Evolutionary conservation across 2,797 vertebrate species (phyloP).

Genomic region (Trachops cirrhosus): DNA sequence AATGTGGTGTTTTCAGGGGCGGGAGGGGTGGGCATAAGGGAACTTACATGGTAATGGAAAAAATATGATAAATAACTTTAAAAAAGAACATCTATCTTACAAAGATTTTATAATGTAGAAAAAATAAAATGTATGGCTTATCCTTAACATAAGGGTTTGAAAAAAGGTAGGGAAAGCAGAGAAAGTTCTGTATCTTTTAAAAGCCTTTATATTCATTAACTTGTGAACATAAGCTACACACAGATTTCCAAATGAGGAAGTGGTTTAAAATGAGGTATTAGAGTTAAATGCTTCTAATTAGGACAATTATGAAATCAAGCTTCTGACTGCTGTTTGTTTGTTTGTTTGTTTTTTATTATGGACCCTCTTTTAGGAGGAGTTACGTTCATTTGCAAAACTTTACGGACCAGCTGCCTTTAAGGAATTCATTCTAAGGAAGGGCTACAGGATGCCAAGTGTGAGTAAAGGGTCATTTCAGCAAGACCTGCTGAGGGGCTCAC

Average conservation of each 20-base stretch:
- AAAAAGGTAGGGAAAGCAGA: not conserved
- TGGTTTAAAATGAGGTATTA: not conserved
- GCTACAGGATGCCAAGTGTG: conserved; percentile 74
- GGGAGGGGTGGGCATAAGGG: no score
- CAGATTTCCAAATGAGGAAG: not conserved
- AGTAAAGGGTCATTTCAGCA: not conserved
- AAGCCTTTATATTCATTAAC: not conserved
- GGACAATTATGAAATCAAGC: not conserved
- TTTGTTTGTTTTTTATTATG: not conserved
- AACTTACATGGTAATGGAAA: no score
- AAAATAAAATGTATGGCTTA: not conserved
- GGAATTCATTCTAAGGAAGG: conserved; percentile 78
- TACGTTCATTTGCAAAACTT: conserved; percentile 72
- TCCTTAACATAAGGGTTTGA: not conserved
- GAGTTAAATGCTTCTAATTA: not conserved
- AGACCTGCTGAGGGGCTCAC: not conserved
- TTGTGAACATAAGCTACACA: not conserved
- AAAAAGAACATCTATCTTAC: no score
- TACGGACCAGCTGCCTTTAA: conserved; percentile 77
- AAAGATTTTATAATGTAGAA: no score
- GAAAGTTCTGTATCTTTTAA: not conserved
- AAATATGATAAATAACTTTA: no score
- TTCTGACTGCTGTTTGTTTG: not conserved
- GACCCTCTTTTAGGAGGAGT: conserved; percentile 70
- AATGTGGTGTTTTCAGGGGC: no score